Evolutionary conservation across 2,797 vertebrate genomes (phyloP), one percentile per base, ranked within the genome.

Genomic region (Chrosomus eos): DNA sequence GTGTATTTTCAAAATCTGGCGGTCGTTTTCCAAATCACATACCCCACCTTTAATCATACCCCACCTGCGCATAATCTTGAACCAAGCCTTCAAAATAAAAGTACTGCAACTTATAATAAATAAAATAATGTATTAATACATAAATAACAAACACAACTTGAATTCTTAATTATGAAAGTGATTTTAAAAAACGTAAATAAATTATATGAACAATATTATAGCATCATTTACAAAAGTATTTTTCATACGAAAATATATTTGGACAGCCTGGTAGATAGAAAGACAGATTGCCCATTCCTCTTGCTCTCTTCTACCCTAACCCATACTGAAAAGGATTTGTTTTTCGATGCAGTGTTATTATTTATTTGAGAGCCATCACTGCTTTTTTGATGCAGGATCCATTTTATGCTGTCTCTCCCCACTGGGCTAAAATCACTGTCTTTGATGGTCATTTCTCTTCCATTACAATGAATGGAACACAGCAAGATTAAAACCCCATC

Each of bases 401-500:
- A 83, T 87, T 88, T 87, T 74, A 60, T 38, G 64, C 45, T 28
- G 64, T 84, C 73, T 70, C 48, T 87, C 81, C 55, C 60, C 62
- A 84, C 66, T 66, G 62, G 26, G 62, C 48, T 62, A 6, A 82
- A 83, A 79, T 73, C 82, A 58, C 79, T 80, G 60, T 76, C 86
- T 90, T 90, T 89, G 85, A 88, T 84, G 84, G 81, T 83, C 86
- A 86, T 89, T 89, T 89, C 86, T 66, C 51, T 78, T 79, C 72
- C 83, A 85, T 90, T 89, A 87, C 82, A 88, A 89, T 36, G 33
- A 87, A 88, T 86, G 58, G 83, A 88, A 86, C 58, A 19, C 16
- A 77, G 78, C 80, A 64, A 84, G 86, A 90, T 90, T 89, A 91
- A 90, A 91, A 86, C 75, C 74, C 81, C 74, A 71, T 88, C 84